phyloP scores from a whole-genome alignment of 2,797 vertebrate species.

The Clarias pachynema region DNA sequence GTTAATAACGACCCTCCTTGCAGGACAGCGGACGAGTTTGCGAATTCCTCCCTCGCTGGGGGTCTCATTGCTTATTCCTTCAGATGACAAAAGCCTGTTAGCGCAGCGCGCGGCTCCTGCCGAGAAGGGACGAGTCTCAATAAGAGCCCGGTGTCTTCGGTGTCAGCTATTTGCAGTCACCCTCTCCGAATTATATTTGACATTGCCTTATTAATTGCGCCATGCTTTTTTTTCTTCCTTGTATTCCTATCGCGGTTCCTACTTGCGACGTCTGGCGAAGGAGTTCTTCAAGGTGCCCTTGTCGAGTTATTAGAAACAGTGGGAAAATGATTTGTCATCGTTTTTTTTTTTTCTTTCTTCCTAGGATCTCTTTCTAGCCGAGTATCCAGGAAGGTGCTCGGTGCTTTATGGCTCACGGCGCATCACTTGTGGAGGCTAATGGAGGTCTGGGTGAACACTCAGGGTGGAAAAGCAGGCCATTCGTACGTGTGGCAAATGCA shows the following conservation, averaged over 20 bases:
- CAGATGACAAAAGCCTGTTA: slow-evolving; percentile 37
- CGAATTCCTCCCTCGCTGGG: background rate
- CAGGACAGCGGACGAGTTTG: background rate
- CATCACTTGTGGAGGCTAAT: slow-evolving; percentile 3
- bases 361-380: background rate
- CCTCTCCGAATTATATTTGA: slow-evolving; percentile 19
- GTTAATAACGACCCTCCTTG: slow-evolving; percentile 16
- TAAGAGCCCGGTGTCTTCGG: slow-evolving; percentile 27
- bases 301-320: background rate
- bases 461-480: background rate
- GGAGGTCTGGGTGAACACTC: background rate
- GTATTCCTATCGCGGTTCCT: slow-evolving; percentile 5
- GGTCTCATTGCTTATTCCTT: slow-evolving; percentile 5
- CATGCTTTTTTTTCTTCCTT: background rate
- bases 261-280: slow-evolving; percentile 15
- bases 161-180: slow-evolving; percentile 26
- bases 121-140: slow-evolving; percentile 19
- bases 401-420: background rate
- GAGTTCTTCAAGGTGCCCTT: slow-evolving; percentile 31
- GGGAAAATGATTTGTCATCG: background rate
- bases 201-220: slow-evolving; percentile 36
- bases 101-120: slow-evolving; percentile 39
- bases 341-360: background rate
- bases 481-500: background rate
- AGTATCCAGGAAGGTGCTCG: background rate